phyloP scores from a whole-genome alignment of 2,113 vertebrate species.

The Pionites leucogaster region DNA sequence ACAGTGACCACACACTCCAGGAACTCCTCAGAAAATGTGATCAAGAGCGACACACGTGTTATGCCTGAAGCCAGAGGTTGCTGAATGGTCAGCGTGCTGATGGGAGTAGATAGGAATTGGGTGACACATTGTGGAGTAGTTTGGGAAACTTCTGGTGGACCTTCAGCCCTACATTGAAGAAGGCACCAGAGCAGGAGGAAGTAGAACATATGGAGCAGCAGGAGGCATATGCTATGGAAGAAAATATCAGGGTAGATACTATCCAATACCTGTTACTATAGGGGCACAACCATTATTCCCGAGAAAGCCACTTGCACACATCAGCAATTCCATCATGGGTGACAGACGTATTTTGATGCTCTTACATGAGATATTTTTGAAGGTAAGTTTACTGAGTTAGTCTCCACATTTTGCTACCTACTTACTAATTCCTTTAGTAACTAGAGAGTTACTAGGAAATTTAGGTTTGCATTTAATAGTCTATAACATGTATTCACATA shows the following conservation, averaged over 20 bases:
- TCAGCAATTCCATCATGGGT: background rate
- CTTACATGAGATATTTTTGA: background rate
- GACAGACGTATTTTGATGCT: background rate
- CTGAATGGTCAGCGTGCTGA: background rate
- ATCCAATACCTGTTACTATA: background rate
- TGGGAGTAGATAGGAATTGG: background rate
- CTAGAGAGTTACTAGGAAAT: background rate
- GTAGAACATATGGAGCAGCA: background rate
- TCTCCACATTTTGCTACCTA: background rate
- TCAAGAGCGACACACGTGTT: background rate
- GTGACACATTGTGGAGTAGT: background rate
- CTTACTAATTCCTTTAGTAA: background rate
- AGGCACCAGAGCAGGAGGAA: background rate
- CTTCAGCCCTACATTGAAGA: background rate
- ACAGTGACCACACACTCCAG: constrained; percentile 13
- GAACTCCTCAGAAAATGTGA: constrained; percentile 19
- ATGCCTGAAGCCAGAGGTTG: background rate
- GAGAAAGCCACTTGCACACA: background rate
- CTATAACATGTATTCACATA: background rate
- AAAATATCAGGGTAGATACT: background rate
- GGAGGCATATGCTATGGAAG: background rate
- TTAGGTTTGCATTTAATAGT: background rate
- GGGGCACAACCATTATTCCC: background rate
- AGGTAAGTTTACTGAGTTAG: background rate
- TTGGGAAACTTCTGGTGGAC: background rate